Percentiles rank a stretch among this genome's conserved stretches.
phyloP scores from a whole-genome alignment of 2,113 vertebrate genomes.

The Phainopepla nitens region DNA sequence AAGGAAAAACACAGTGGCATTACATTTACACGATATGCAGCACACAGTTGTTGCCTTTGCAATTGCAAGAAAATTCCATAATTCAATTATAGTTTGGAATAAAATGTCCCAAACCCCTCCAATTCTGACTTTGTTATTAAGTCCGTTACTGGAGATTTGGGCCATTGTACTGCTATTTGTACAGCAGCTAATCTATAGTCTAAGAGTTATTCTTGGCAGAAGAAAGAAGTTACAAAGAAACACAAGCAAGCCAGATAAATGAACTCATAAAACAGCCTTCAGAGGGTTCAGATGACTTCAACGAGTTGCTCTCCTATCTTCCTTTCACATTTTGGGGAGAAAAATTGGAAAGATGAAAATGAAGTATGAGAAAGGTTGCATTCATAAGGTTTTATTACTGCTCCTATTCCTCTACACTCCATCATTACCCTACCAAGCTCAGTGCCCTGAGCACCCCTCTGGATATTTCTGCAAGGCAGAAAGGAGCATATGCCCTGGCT shows the following conservation, averaged over 20 bases:
- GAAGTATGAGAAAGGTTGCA: not conserved
- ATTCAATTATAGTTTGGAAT: not conserved
- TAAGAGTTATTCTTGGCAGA: not conserved
- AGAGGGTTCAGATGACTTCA: not conserved
- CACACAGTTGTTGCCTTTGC: not conserved
- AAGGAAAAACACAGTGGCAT: not conserved
- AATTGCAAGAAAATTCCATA: not conserved
- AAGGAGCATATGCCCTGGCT: not conserved
- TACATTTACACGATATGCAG: not conserved
- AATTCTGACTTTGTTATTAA: not conserved
- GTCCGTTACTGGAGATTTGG: not conserved
- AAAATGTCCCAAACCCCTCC: not conserved
- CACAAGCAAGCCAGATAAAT: not conserved
- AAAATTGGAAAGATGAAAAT: not conserved
- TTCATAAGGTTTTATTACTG: not conserved
- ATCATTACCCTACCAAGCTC: not conserved
- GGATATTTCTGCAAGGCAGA: not conserved
- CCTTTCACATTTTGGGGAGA: not conserved
- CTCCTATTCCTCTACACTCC: not conserved
- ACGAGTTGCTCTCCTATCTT: not conserved
- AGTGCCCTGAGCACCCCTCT: accelerated
- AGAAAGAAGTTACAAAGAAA: not conserved
- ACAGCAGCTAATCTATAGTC: not conserved
- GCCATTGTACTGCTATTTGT: not conserved
- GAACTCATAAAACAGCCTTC: not conserved